A percentile compares a stretch with the other conserved stretches of the same genome.
These are phyloP conservation scores for Tricholauxania praeusta DNA, from an alignment of 2,888 invertebrate genomes.

Conservation along the genomic window DNA sequence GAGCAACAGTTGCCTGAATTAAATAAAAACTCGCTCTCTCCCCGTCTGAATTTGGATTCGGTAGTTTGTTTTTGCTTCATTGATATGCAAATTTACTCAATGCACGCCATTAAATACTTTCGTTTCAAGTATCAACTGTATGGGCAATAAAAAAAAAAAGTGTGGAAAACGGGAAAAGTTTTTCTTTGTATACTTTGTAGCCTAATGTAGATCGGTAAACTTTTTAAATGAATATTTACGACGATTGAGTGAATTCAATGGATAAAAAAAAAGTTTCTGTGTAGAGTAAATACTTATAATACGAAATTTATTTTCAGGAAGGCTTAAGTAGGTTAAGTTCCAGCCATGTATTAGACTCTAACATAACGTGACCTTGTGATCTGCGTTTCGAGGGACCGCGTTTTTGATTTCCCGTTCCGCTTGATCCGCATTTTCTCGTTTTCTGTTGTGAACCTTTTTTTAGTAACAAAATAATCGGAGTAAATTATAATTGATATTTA, in stretches of 20 bases:
- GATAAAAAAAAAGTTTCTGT: no score
- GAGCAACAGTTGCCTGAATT: constrained; percentile 63
- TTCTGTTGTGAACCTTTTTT: no score
- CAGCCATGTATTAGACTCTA: no score
- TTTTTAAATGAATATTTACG: constrained; percentile 25
- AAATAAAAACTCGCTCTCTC: constrained; percentile 22
- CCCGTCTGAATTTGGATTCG: not conserved
- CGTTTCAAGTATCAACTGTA: not conserved
- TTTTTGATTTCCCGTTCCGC: no score
- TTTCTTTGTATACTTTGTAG: not conserved
- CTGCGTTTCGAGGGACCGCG: no score
- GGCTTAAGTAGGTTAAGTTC: no score
- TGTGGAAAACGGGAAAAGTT: not conserved
- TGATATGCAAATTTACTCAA: constrained; percentile 17
- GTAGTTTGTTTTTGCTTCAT: not conserved
- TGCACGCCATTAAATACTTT: not conserved
- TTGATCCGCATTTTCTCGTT: no score
- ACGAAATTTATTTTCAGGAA: no score
- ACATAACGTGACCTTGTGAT: no score
- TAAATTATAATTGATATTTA: no score
- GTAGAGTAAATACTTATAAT: no score
- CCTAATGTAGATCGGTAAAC: not conserved
- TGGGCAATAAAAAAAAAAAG: not conserved
- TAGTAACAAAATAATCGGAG: no score
- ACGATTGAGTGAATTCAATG: not conserved